A percentile compares a stretch with the other conserved stretches of the same genome.
Evolutionary conservation across 2,113 vertebrate species (phyloP).

Genomic region (Erythrolamprus reginae): DNA sequence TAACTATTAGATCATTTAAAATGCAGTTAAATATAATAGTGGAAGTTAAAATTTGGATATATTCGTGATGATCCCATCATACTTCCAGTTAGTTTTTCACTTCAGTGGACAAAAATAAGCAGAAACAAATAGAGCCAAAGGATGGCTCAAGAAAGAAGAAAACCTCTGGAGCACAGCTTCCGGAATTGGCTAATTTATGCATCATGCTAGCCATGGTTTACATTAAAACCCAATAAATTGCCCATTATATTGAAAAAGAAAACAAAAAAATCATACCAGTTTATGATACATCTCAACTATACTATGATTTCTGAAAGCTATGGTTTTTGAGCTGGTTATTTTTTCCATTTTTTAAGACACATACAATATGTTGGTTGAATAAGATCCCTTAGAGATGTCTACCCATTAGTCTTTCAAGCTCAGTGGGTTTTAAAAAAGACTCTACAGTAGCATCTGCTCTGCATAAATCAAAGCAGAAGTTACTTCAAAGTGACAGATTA

Average conservation of each 20-base stretch:
- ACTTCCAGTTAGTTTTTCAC: background rate
- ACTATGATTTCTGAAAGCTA: background rate
- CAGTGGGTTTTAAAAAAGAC: background rate
- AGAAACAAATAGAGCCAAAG: background rate
- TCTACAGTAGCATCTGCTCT: background rate
- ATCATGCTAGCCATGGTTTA: background rate
- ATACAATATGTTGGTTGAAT: background rate
- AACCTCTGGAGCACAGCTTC: background rate
- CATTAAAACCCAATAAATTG: background rate
- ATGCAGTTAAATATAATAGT: background rate
- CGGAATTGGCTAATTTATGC: background rate
- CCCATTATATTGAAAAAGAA: background rate
- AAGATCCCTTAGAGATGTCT: background rate
- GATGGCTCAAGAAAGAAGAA: background rate
- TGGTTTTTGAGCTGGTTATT: background rate
- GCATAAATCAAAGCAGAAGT: conserved; percentile 1
- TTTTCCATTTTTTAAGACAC: background rate
- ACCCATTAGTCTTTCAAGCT: background rate
- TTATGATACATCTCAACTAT: background rate
- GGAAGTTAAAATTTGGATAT: background rate
- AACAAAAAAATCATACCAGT: background rate
- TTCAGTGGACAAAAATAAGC: background rate
- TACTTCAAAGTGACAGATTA: conserved; percentile 18
- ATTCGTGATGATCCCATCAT: background rate
- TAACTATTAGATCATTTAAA: background rate